Evolutionary conservation across 2,888 invertebrate species (phyloP), one percentile per base, ranked within the genome.

Genomic region (Xestia xanthographa): DNA sequence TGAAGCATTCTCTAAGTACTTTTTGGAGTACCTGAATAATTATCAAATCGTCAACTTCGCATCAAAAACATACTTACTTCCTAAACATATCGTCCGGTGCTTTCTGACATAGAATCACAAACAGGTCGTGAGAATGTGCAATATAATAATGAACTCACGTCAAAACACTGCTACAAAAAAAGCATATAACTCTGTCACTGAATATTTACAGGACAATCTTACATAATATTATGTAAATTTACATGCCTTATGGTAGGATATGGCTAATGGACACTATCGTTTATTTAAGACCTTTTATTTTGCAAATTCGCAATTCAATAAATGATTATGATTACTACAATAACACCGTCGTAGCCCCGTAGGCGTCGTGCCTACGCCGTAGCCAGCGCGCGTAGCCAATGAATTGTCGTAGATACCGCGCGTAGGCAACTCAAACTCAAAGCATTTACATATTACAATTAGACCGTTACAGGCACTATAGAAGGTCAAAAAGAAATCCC

Each of bases 301-400:
- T n/a, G n/a, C n/a, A n/a, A n/a, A n/a, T n/a, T n/a, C n/a, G n/a
- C n/a, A n/a, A n/a, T n/a, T n/a, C n/a, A n/a, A n/a, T n/a, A n/a
- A n/a, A n/a, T n/a, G n/a, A n/a, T n/a, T n/a, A n/a, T n/a, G n/a
- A n/a, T n/a, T n/a, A n/a, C n/a, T n/a, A n/a, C n/a, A n/a, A n/a
- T n/a, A n/a, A n/a, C n/a, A n/a, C 11, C 9, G 0, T 2, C 45
- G 29, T 56, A 75, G 77, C 26, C 20, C 65, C 63, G 82, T 65
- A 77, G 77, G n/a, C 72, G 43, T 14, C n/a, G 11, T 9, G 82
- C n/a, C 77, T 77, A 77, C 77, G 77, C 34, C 76, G 77, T 77
- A 77, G 77, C 50, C 50, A 6, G 34, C 50, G n/a, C 17, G 43
- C 77, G 65, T 77, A 75, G 50, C 5, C 41, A 50, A 29, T 9